Evolutionary conservation across 2,113 vertebrate genomes (phyloP), one percentile per base, ranked within the genome.

Genomic region (Trinectes maculatus): DNA sequence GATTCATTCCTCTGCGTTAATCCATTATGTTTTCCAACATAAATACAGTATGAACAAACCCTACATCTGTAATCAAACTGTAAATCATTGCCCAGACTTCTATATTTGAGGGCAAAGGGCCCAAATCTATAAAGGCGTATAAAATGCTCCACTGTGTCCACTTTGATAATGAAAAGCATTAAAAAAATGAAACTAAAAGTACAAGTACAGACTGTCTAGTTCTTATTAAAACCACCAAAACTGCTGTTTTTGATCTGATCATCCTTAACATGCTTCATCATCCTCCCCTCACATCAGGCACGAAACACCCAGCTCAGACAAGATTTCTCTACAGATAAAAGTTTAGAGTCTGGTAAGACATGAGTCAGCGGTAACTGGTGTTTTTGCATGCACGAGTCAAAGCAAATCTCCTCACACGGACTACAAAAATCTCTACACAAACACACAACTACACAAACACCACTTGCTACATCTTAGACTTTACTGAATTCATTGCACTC

Each of bases 181-280:
- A 33, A 33, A 4, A 6, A 10, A n/a, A n/a, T n/a, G n/a, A n/a
- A n/a, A n/a, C n/a, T n/a, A n/a, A n/a, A n/a, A n/a, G n/a, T n/a
- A n/a, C n/a, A n/a, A n/a, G n/a, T n/a, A n/a, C n/a, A n/a, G n/a
- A n/a, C n/a, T n/a, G n/a, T n/a, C n/a, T n/a, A n/a, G n/a, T n/a
- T n/a, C n/a, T n/a, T n/a, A n/a, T n/a, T n/a, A n/a, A n/a, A n/a
- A n/a, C n/a, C n/a, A n/a, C n/a, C n/a, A n/a, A n/a, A n/a, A n/a
- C 2, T 63, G 48, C 48, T 51, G 29, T 40, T 60, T 80, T 60
- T 77, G 66, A 82, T 47, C 9, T 64, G 53, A 78, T 72, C 65
- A 79, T 74, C 59, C 19, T 36, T 83, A 80, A 75, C 71, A 22
- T 61, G 53, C 36, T 60, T 74, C 54, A 73, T 61, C 69, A 79